Conservation (phyloP, 2,888 invertebrate species). For the Tetramorium bicarinatum region DNA sequence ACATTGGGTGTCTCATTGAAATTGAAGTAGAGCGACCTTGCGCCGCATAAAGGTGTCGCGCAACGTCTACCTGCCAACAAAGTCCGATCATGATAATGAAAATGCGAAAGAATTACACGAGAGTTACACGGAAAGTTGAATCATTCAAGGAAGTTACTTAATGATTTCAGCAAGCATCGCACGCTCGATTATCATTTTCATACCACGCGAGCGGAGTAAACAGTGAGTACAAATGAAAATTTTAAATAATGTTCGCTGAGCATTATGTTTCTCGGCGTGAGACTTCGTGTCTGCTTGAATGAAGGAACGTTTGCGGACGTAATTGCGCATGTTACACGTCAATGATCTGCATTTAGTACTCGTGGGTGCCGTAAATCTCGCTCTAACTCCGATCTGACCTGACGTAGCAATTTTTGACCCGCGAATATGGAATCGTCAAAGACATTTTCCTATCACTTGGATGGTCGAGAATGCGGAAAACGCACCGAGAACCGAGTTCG, state of each 20-base stretch:
- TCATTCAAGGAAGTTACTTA: constrained; percentile 40
- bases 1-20: constrained; percentile 50
- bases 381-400: background rate
- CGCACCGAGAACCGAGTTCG: constrained; percentile 56
- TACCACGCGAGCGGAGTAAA: background rate
- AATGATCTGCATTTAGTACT: constrained; percentile 1
- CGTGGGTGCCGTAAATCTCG: background rate
- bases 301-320: background rate
- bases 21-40: constrained; percentile 56
- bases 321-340: background rate
- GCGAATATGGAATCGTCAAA: background rate
- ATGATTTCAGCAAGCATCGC: background rate
- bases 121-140: constrained; percentile 8
- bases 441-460: background rate
- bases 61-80: constrained; percentile 13
- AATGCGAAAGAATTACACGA: constrained; percentile 14
- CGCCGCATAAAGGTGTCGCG: constrained; percentile 30
- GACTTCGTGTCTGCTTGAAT: background rate
- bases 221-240: background rate
- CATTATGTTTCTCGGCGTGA: background rate
- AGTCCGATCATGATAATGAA: constrained; percentile 25
- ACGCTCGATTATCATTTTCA: constrained; percentile 8
- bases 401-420: background rate
- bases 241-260: constrained; percentile 7
- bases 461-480: constrained; percentile 25